Base-by-base conservation (phyloP, 2,797 vertebrate genomes). In the Dallia pectoralis region DNA sequence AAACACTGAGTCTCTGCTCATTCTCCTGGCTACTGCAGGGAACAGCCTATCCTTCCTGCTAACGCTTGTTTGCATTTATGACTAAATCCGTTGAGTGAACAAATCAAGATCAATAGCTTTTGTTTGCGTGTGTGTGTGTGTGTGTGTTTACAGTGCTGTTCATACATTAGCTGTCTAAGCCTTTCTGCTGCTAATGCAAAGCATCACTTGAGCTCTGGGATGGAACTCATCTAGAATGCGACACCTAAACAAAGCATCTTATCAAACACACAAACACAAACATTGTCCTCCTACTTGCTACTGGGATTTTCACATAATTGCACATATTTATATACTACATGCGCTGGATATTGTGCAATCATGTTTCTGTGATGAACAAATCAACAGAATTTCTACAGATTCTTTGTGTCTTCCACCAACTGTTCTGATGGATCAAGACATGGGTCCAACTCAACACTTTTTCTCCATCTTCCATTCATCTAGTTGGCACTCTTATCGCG, bases 41-140 rank as follows among this genome's bases (percentile, higher is more conserved):
- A 89, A 84, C 74, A 15, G 18, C 70, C 74, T 19, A 47, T 74
- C 14, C 2, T 25, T 69, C 63, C 74, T 32, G 70, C 81, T 82
- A 85, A 77, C 73, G 79, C 78, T 74, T 63, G 66, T 66, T 79
- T 81, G 82, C 75, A 36, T 62, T 69, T 82, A 84, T 77, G 78
- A 84, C 87, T 79, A 69, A 83, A 84, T 74, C 40, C 63, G 77
- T 81, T 83, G 75, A 63, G 56, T 29, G 72, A 76, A 83, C 81
- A 79, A 33, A 74, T 51, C 66, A 61, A 44, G 74, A 88, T 87
- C 77, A 15, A 89, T 88, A 12, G 32, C 12, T 66, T 36, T 66
- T 66, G 16, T 67, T 40, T 67, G 65, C n/a, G 15, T 65, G 9
- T n/a, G 63, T 22, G 64, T 66, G 25, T 66, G 63, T 40, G 63